Conservation (phyloP, 1,140 invertebrate species). For the Diorhabda sublineata region DNA sequence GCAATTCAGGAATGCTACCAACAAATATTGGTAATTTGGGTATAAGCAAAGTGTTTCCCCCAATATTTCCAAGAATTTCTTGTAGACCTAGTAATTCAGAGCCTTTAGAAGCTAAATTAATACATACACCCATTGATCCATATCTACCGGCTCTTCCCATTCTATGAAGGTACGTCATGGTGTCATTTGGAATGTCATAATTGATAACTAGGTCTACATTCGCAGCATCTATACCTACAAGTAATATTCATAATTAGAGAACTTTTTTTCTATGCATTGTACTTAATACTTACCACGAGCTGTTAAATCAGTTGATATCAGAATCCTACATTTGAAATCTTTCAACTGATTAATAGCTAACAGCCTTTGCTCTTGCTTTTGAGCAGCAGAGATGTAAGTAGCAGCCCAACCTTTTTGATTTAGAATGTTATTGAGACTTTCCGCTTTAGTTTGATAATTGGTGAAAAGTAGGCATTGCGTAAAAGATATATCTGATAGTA, state of each 20-base stretch:
- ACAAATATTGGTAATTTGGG: conserved; percentile 48
- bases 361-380: conserved; percentile 74
- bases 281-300: conserved; percentile 52
- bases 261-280: too few species aligned
- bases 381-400: conserved; percentile 68
- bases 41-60: conserved; percentile 51
- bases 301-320: conserved; percentile 89
- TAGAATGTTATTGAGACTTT: conserved; percentile 69
- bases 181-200: conserved; percentile 78
- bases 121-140: conserved; percentile 70
- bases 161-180: conserved; percentile 90
- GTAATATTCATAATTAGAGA: neutral
- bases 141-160: conserved; percentile 92
- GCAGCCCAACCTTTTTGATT: conserved; percentile 65
- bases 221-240: conserved; percentile 75
- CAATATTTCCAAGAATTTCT: conserved; percentile 52
- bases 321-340: conserved; percentile 72
- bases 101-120: conserved; percentile 60
- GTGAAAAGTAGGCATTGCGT: conserved; percentile 90
- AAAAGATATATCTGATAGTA: conserved; percentile 70
- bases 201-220: conserved; percentile 93
- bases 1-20: conserved; percentile 9
- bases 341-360: conserved; percentile 73
- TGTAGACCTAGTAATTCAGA: conserved; percentile 57
- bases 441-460: conserved; percentile 75